A percentile compares a stretch with the other conserved stretches of the same genome.
Conservation (phyloP, 1,140 invertebrate genomes). For the Harlomillsia oculata region DNA sequence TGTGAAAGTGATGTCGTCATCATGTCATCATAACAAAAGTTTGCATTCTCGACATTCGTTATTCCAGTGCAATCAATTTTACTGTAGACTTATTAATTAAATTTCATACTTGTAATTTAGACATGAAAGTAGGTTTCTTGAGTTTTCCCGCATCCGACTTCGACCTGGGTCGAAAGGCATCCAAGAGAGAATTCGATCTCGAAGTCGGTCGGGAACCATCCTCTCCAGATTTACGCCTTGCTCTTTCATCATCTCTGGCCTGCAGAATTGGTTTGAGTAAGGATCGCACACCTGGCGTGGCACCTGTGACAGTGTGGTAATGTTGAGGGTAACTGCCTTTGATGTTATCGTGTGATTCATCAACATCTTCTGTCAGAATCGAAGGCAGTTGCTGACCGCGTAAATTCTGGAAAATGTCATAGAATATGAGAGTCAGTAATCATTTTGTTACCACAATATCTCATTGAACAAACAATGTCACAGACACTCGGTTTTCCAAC, state of each 20-base stretch:
- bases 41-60: not conserved
- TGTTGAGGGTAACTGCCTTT: constrained; percentile 33
- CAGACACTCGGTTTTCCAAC: too few relatives aligned
- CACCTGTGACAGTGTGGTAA: constrained; percentile 36
- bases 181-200: constrained; percentile 61
- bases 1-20: too few relatives aligned
- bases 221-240: constrained; percentile 48
- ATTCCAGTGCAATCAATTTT: not conserved
- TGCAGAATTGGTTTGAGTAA: constrained; percentile 19
- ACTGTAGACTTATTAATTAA: not conserved
- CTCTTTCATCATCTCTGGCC: constrained; percentile 35
- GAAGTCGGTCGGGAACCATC: constrained; percentile 43
- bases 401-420: constrained; percentile 54
- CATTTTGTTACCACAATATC: too few relatives aligned
- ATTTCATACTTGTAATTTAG: constrained; percentile 52
- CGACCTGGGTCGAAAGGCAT: constrained; percentile 67
- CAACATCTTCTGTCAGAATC: constrained; percentile 39
- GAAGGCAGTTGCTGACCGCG: constrained; percentile 53
- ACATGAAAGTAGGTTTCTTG: constrained; percentile 59
- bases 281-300: constrained; percentile 30
- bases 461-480: too few relatives aligned
- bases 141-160: constrained; percentile 62
- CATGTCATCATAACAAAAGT: too few relatives aligned
- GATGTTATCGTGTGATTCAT: constrained; percentile 35
- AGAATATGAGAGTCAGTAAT: too few relatives aligned